Conservation (phyloP, 2,888 invertebrate species). For the Polydrusus tereticollis region DNA sequence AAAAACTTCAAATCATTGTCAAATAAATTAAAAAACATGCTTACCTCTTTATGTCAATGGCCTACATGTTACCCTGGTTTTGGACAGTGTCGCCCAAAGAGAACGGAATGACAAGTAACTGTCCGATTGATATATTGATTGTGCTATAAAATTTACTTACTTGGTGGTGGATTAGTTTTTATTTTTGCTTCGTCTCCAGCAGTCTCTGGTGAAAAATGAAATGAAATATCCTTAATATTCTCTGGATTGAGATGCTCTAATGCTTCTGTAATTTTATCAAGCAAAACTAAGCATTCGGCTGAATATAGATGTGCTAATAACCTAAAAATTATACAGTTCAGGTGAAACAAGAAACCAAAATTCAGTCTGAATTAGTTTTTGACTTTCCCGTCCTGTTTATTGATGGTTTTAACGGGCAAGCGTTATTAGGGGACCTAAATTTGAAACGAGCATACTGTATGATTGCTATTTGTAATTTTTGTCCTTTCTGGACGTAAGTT, state of each 20-base stretch:
- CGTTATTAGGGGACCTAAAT: too few species aligned
- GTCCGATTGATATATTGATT: neutral
- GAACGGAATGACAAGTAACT: too few species aligned
- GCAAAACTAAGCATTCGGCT: conserved; percentile 86
- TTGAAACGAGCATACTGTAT: too few species aligned
- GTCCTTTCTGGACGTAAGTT: neutral
- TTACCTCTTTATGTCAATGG: too few species aligned
- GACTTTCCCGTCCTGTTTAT: too few species aligned
- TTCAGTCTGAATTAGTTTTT: too few species aligned
- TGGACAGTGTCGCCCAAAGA: too few species aligned
- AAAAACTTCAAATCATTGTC: too few species aligned
- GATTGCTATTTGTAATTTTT: neutral
- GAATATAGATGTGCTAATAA: conserved; percentile 90
- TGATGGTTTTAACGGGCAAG: too few species aligned
- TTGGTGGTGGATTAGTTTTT: conserved; percentile 63
- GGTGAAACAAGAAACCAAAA: neutral
- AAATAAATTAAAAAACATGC: too few species aligned
- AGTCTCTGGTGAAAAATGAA: conserved; percentile 67
- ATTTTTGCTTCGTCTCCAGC: conserved; percentile 61
- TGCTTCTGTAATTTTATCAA: conserved; percentile 87
- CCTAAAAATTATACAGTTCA: conserved; percentile 64
- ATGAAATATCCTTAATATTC: conserved; percentile 73
- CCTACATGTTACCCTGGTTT: too few species aligned
- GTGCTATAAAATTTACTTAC: conserved; percentile 58
- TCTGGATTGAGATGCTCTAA: conserved; percentile 86